Percentiles rank a stretch among this genome's conserved stretches.
These are phyloP conservation scores for Parasteatoda lunata DNA, from an alignment of 2,888 invertebrate genomes.

Conservation along the genomic window DNA sequence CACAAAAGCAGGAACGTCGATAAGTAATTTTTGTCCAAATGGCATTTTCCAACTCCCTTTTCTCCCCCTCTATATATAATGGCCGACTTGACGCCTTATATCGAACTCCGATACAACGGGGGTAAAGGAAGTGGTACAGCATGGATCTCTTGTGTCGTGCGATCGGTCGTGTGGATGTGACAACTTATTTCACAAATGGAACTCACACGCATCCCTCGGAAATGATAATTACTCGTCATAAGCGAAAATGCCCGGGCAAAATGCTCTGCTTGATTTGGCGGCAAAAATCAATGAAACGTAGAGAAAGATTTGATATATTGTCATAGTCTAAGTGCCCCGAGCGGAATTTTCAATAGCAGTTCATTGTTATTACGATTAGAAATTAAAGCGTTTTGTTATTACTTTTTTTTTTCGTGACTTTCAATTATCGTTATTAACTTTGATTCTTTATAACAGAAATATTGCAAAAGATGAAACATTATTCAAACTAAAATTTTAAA, in stretches of 20 bases:
- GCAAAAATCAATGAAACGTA: constrained; percentile 14
- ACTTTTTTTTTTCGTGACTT: no score
- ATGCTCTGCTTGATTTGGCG: constrained; percentile 11
- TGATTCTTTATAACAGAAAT: no score
- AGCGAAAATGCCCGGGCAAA: neutral
- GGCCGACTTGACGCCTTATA: constrained; percentile 35
- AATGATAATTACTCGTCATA: constrained; percentile 23
- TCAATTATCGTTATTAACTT: no score
- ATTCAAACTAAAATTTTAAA: no score
- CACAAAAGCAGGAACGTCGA: constrained; percentile 50
- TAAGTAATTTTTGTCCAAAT: constrained; percentile 67
- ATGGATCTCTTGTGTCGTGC: neutral
- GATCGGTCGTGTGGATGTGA: constrained; percentile 13
- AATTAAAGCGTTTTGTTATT: no score
- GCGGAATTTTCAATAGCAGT: no score
- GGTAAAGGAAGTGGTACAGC: neutral
- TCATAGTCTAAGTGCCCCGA: no score
- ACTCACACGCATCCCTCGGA: neutral
- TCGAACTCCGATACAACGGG: constrained; percentile 60
- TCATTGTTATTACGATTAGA: no score
- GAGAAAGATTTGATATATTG: neutral
- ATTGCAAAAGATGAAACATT: no score
- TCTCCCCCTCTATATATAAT: constrained; percentile 18
- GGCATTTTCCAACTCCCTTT: constrained; percentile 32
- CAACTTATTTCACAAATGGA: constrained; percentile 32